phyloP scores from a whole-genome alignment of 2,797 vertebrate genomes.

The Eupleurogrammus muticus region DNA sequence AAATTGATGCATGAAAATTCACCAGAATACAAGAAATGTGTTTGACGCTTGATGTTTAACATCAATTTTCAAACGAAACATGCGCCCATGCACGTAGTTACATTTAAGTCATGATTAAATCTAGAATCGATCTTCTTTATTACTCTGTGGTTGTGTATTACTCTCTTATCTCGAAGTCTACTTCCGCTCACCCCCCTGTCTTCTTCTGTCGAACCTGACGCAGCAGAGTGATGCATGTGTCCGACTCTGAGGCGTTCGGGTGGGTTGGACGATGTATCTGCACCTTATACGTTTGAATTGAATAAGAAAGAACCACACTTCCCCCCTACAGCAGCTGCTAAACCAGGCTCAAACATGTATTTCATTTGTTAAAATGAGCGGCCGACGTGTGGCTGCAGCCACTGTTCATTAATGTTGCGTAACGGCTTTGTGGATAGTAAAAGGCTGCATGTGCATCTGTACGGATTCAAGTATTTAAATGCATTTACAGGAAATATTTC shows the following conservation, averaged over 20 bases:
- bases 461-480: neutral
- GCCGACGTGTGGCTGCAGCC: neutral
- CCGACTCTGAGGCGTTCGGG: conserved; percentile 4
- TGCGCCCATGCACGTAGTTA: too few relatives aligned
- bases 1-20: too few relatives aligned
- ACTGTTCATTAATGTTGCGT: conserved; percentile 7
- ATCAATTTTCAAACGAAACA: too few relatives aligned
- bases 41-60: too few relatives aligned
- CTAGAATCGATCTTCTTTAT: neutral
- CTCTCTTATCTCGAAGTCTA: conserved; percentile 23
- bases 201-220: neutral
- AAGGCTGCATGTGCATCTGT: neutral
- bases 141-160: too few relatives aligned
- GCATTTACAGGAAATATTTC: neutral
- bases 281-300: neutral
- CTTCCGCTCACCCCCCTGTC: neutral
- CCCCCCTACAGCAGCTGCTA: neutral
- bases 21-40: too few relatives aligned
- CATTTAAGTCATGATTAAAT: neutral
- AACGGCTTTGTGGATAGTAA: neutral
- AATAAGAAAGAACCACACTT: neutral
- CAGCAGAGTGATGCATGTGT: neutral
- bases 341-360: neutral
- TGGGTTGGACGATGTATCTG: neutral
- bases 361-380: neutral